Evolutionary conservation across 2,113 vertebrate species (phyloP), one percentile per base, ranked within the genome.

Genomic region (Prinia subflava): DNA sequence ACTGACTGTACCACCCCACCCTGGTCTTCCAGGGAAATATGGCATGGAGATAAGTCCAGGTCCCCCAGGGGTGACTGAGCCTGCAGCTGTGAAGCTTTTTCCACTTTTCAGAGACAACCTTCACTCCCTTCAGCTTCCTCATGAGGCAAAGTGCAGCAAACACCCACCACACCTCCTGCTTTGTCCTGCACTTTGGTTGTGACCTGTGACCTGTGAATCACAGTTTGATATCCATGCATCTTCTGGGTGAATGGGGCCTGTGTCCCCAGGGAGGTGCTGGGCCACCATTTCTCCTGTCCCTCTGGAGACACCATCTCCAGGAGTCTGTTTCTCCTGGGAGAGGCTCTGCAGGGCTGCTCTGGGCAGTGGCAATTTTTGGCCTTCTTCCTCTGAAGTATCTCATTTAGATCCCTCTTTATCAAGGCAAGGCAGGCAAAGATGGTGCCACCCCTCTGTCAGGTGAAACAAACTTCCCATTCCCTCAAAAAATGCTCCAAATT

Each of bases 1-100:
- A 15, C 7, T 18, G 14, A 10, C 28, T 27, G 22, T 17, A 12
- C 25, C 10, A 27, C 2, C 7, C 2, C 21, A 19, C 8, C 0
- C 9, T n/a, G 7, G 2, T 27, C 19, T 81, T 31, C 4, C 30
- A 28, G 35, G 31, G 18, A 87, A 52, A 2, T 27, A 11, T 7
- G 33, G 9, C 19, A 13, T 19, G 31, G 13, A 55, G 19, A 2
- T 3, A 55, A 35, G 3, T 46, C 13, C 52, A 30, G 4, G 7
- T 15, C 3, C 8, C 10, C 2, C 52, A 56, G 35, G 24, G 53
- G 21, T 8, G 7, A 14, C 53, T 59, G 52, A 67, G 13, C 44
- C 33, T 46, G 28, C 7, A 67, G 7, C 7, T n/a, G 24, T 28
- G 20, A 46, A 75, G 9, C 16, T 39, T 52, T 15, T 67, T 19